Evolutionary conservation across 2,113 vertebrate genomes (phyloP).

Genomic region (Leiothrix lutea): DNA sequence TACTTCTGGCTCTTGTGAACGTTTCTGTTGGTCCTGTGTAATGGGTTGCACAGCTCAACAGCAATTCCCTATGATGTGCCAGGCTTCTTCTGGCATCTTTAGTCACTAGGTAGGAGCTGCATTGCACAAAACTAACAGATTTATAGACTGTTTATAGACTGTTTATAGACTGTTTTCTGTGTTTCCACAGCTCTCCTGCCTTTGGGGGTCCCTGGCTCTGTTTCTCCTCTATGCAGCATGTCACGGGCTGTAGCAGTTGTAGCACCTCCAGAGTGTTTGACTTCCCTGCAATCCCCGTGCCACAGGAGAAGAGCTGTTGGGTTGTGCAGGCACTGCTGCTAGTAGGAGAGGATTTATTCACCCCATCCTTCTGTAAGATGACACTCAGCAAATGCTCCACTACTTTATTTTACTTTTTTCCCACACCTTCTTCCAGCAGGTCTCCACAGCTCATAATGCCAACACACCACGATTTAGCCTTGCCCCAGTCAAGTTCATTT

Average conservation of each 20-base stretch:
- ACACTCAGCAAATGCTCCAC: not conserved
- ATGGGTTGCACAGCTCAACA: not conserved
- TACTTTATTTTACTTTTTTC: not conserved
- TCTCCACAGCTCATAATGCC: not conserved
- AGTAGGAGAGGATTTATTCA: not conserved
- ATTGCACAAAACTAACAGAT: not conserved
- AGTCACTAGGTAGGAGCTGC: not conserved
- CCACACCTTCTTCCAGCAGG: not conserved
- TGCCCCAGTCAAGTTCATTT: not conserved
- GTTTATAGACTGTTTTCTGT: not conserved
- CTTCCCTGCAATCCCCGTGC: not conserved
- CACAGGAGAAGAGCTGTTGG: not conserved
- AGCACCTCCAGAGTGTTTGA: not conserved
- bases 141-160: not conserved
- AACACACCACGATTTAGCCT: not conserved
- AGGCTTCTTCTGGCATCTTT: not conserved
- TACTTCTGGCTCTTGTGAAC: not conserved
- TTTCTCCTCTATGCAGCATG: not conserved
- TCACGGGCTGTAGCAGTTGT: not conserved
- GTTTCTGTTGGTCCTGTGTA: not conserved
- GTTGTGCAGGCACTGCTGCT: not conserved
- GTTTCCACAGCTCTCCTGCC: not conserved
- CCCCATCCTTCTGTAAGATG: not conserved
- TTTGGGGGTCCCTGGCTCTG: not conserved
- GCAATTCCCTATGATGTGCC: not conserved